Evolutionary conservation across 1,140 invertebrate genomes (phyloP), one percentile per base, ranked within the genome.

Genomic region (Polypedilum pembai): DNA sequence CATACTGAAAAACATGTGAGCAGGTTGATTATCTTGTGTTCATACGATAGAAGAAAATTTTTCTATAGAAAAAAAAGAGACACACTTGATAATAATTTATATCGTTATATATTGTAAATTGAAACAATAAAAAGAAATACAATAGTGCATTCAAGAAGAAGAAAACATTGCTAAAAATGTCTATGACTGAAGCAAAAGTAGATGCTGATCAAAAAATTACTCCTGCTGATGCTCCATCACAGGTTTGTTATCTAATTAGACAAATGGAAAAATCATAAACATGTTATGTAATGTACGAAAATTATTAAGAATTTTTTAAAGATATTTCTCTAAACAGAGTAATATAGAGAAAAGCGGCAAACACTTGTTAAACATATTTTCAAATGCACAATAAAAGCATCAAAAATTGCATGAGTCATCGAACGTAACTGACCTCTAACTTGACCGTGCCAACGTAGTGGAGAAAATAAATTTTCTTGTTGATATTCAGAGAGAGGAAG

Each of bases 181-280:
- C 10, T n/a, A 69, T 20, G 17, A 69, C 17, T 5, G 65, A 69
- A 18, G 17, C 3, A 69, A 69, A 7, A 69, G 17, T 21, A 18
- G 17, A 18, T 7, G 20, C 20, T 18, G 17, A 5, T 18, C 15
- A 69, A 69, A 18, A 20, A 8, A 20, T 10, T 69, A 18, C 7
- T 20, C 4, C 2, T 20, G 0, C 10, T 10, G 20, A 69, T 8
- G 15, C 4, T 69, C 65, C 8, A 20, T 15, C 12, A 15, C 45
- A n/a, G 45, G 45, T 56, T 56, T 56, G 45, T 56, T 56, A 56
- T 56, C 45, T 56, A 56, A 56, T 56, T 56, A 12, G n/a, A 56
- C 18, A 21, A 69, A 20, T 69, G 15, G 17, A 69, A 18, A 69
- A 69, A 66, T 66, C n/a, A n/a, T 56, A 17, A 3, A 17, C 45